A percentile compares a stretch with the other conserved stretches of the same genome.
Evolutionary conservation across 2,888 invertebrate species (phyloP).

Genomic region (Parnassius mnemosyne): DNA sequence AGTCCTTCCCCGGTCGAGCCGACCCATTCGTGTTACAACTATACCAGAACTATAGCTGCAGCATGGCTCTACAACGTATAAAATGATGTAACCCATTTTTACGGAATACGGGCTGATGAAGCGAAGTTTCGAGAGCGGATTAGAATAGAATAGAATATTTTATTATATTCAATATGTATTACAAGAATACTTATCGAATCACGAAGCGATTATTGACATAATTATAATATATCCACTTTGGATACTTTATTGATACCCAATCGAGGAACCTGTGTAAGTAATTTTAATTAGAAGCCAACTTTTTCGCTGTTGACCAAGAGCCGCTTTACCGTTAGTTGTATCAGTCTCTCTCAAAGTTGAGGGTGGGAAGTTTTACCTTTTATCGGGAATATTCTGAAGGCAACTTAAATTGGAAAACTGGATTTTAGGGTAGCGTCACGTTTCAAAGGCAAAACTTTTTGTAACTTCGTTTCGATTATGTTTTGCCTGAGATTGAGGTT

Average conservation of each 20-base stretch:
- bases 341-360: slow-evolving; percentile 26
- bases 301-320: slow-evolving; percentile 23
- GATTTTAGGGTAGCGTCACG: slow-evolving; percentile 33
- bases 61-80: no score
- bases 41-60: no score
- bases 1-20: no score
- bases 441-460: slow-evolving; percentile 38
- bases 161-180: no score
- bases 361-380: slow-evolving; percentile 39
- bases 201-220: no score
- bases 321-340: slow-evolving; percentile 24
- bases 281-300: slow-evolving; percentile 20
- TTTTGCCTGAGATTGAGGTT: slow-evolving; percentile 20
- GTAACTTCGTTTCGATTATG: slow-evolving; percentile 30
- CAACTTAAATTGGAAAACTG: slow-evolving; percentile 54
- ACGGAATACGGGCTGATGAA: no score
- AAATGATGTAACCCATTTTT: no score
- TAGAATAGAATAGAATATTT: no score
- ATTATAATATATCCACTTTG: no score
- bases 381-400: slow-evolving; percentile 45
- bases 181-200: no score
- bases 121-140: no score
- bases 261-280: slow-evolving; percentile 2
- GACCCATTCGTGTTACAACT: no score
- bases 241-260: not conserved